Evolutionary conservation across 2,113 vertebrate genomes (phyloP), one percentile per base, ranked within the genome.

Genomic region (Oenanthe oenanthe): DNA sequence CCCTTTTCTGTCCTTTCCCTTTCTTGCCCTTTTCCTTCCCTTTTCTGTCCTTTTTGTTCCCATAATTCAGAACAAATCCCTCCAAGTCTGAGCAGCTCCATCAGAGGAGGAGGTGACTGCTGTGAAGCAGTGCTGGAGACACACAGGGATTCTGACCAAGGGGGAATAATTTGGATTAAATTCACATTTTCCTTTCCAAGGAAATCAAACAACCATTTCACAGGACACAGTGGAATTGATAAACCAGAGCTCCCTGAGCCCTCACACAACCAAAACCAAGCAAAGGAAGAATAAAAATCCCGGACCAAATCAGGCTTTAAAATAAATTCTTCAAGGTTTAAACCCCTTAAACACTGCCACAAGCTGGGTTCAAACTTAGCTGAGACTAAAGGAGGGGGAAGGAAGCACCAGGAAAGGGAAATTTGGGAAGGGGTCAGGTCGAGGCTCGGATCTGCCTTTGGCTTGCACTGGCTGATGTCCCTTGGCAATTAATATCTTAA

Each of bases 381-480:
- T 56, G 79, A 20, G 19, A 24, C 25, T 10, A 31, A 45, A 43
- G 15, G 47, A 53, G 32, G 38, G 7, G 47, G 71, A 57, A 63
- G 45, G 17, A 75, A 74, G 36, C 16, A 29, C 5, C 20, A 26
- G 42, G 38, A 26, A 36, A 85, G 17, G 28, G 40, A 31, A 22
- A 53, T 11, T 1, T 1, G 0, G 40, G 82, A 51, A 48, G 20
- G 32, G 19, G 15, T 11, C 43, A 14, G 58, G 43, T 16, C 53
- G 89, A 54, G 32, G 38, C 53, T 68, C 1, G 5, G 38, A 45
- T 63, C 32, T 40, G 77, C 18, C 58, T 57, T 32, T 12, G 42
- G 29, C 5, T 8, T 2, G 12, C 0, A 0, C 1, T 43, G 57
- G 24, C 20, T 16, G 3, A 15, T 0, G 0, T 7, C 70, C 32